Evolutionary conservation across 2,888 invertebrate species (phyloP), one percentile per base, ranked within the genome.

Genomic region (Mayetiola destructor): DNA sequence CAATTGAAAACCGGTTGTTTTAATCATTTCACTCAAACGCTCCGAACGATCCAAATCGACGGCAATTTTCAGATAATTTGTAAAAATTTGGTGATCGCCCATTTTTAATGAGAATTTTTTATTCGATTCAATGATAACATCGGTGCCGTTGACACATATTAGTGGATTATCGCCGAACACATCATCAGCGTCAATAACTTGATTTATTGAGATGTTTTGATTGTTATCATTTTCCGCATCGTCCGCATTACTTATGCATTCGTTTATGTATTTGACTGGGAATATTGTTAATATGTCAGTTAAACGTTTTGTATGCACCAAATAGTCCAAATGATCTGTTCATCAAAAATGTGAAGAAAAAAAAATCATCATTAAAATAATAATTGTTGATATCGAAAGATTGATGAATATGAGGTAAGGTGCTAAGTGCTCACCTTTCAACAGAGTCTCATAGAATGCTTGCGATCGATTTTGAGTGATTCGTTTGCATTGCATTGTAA

Each of bases 41-140:
- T 80, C 77, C 21, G 80, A 79, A 58, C 80, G 78, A 64, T 78
- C 77, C 36, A 77, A 77, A 59, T 79, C 77, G 57, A 77, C 79
- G 48, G 71, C 71, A 23, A 30, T 16, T 21, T 55, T 40, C n/a
- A 58, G 27, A 40, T 55, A 58, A n/a, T 32, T 4, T 1, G 35
- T 48, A 12, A 56, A 48, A 2, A 56, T 35, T 39, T 29, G n/a
- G n/a, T n/a, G n/a, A n/a, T n/a, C n/a, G n/a, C n/a, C n/a, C n/a
- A n/a, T n/a, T n/a, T n/a, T n/a, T n/a, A n/a, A n/a, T n/a, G n/a
- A n/a, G n/a, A n/a, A n/a, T n/a, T n/a, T n/a, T n/a, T n/a, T n/a
- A n/a, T n/a, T n/a, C n/a, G n/a, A n/a, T n/a, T n/a, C n/a, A n/a
- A n/a, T n/a, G n/a, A n/a, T n/a, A n/a, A n/a, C 32, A 32, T 32